Evolutionary conservation across 1,140 invertebrate genomes (phyloP).

Genomic region (Drosophila nigromelanica): DNA sequence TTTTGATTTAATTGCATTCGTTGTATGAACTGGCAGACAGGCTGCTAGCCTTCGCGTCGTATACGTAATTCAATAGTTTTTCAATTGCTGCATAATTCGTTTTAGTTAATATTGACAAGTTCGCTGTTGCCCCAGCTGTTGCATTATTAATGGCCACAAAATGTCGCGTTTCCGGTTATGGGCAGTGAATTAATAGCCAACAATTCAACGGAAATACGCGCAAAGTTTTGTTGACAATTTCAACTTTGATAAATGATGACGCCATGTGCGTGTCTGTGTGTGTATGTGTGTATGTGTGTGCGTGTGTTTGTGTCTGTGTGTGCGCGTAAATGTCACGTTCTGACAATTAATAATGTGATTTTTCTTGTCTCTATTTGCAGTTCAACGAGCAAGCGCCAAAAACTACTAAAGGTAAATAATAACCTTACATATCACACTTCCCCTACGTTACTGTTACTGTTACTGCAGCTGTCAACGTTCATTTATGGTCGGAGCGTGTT

Average conservation of each 20-base stretch:
- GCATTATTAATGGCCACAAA: slow-evolving; percentile 73
- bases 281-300: slow-evolving; percentile 8
- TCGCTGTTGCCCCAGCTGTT: slow-evolving; percentile 56
- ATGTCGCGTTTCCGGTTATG: slow-evolving; percentile 52
- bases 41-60: slow-evolving; percentile 36
- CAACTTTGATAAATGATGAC: slow-evolving; percentile 71
- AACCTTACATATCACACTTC: neutral
- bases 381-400: slow-evolving; percentile 53
- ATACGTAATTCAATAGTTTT: slow-evolving; percentile 75
- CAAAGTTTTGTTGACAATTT: slow-evolving; percentile 52
- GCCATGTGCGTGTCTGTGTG: slow-evolving; percentile 21
- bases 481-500: slow-evolving; percentile 64
- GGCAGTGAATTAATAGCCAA: slow-evolving; percentile 57
- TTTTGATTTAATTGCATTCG: slow-evolving; percentile 76
- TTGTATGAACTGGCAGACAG: slow-evolving; percentile 5
- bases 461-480: slow-evolving; percentile 7
- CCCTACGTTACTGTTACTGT: neutral
- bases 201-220: slow-evolving; percentile 63
- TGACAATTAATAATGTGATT: slow-evolving; percentile 74
- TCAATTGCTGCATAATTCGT: slow-evolving; percentile 68
- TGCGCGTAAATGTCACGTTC: slow-evolving; percentile 68
- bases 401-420: slow-evolving; percentile 62
- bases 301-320: slow-evolving; percentile 10
- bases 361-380: slow-evolving; percentile 77
- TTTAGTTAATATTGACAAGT: slow-evolving; percentile 76